phyloP scores from a whole-genome alignment of 2,888 invertebrate genomes.

The Synanthedon myopaeformis region DNA sequence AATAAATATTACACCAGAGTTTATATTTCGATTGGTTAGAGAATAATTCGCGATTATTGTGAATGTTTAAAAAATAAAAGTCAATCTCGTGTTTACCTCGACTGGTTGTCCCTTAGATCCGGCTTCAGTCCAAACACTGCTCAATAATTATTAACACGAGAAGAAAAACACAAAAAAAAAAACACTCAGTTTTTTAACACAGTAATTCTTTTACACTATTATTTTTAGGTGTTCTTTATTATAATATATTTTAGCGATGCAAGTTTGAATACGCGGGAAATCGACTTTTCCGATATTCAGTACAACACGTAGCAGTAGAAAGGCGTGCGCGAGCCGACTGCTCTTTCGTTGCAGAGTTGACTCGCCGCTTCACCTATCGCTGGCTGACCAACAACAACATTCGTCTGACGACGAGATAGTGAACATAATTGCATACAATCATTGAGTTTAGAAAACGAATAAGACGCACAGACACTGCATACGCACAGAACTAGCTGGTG shows the following conservation, averaged over 20 bases:
- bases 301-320: slow-evolving; percentile 24
- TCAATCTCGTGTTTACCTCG: slow-evolving; percentile 19
- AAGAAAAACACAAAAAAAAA: slow-evolving; percentile 9
- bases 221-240: not conserved
- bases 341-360: not conserved
- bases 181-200: slow-evolving; percentile 12
- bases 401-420: slow-evolving; percentile 1
- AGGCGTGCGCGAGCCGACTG: slow-evolving; percentile 40
- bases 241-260: not conserved
- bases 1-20: too few relatives aligned
- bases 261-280: slow-evolving; percentile 5
- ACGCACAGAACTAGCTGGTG: too few relatives aligned
- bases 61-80: slow-evolving; percentile 5
- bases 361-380: not conserved
- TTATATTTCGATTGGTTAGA: too few relatives aligned
- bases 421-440: slow-evolving; percentile 34
- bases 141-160: slow-evolving; percentile 13
- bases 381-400: not conserved
- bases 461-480: slow-evolving; percentile 48
- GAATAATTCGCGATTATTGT: not conserved
- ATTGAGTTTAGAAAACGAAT: slow-evolving; percentile 58
- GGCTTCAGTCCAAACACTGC: slow-evolving; percentile 9
- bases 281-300: slow-evolving; percentile 9
- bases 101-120: slow-evolving; percentile 15
- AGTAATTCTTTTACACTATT: slow-evolving; percentile 5